Percentiles rank a stretch among this genome's conserved stretches.
These are phyloP conservation scores for Oreonectes daqikongensis DNA, from an alignment of 2,797 vertebrate genomes.

Conservation along the genomic window DNA sequence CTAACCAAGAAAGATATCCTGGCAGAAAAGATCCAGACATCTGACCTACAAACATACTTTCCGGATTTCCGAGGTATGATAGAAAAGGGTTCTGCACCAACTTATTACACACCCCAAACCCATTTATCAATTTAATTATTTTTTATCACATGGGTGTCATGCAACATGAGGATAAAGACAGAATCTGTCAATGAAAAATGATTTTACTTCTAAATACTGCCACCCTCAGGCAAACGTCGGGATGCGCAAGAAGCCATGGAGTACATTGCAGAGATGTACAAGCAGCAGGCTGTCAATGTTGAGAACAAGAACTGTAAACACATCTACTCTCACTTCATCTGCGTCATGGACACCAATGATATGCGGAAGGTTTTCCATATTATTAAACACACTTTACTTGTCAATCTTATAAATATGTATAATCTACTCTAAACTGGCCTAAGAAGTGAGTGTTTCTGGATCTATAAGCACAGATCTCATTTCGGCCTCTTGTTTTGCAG, in stretches of 20 bases:
- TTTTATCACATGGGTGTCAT: background rate
- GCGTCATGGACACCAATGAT: conserved; percentile 80
- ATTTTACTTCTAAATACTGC: too few relatives aligned
- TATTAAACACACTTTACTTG: conserved; percentile 69
- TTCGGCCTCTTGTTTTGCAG: too few relatives aligned
- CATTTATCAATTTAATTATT: background rate
- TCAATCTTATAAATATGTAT: too few relatives aligned
- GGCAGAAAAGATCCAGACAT: conserved; percentile 77
- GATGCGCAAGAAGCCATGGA: conserved; percentile 68
- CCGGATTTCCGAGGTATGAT: conserved; percentile 70
- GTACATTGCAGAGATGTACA: conserved; percentile 75
- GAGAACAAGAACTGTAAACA: conserved; percentile 65
- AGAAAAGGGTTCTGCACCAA: too few relatives aligned
- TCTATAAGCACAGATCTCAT: too few relatives aligned
- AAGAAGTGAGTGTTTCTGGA: too few relatives aligned
- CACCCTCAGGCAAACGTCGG: conserved; percentile 66
- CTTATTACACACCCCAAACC: too few relatives aligned
- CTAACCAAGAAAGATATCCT: conserved; percentile 85
- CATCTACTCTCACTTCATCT: conserved; percentile 79
- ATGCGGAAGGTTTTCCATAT: conserved; percentile 77
- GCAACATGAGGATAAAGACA: background rate
- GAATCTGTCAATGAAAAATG: too few relatives aligned
- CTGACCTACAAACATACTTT: conserved; percentile 78
- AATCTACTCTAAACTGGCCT: too few relatives aligned
- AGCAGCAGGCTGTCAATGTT: conserved; percentile 66